Conservation (phyloP, 2,113 vertebrate species). For the Lepisosteus oculatus region DNA sequence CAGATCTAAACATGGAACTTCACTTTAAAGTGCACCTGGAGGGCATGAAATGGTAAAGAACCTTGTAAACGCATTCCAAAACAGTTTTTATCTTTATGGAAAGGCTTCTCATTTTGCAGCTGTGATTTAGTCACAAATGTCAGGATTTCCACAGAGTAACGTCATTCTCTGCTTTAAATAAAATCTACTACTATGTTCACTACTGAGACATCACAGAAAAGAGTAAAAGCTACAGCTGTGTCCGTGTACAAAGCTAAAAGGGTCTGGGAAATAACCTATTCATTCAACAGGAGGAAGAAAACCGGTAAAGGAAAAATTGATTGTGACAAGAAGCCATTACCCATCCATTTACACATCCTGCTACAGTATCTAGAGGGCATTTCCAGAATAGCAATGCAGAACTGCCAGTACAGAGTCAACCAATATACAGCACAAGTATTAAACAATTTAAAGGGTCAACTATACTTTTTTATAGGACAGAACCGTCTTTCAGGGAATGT, state of each 20-base stretch:
- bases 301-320: neutral
- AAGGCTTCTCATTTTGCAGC: neutral
- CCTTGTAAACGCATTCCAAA: too few relatives aligned
- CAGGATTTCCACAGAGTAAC: too few relatives aligned
- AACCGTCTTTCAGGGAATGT: too few relatives aligned
- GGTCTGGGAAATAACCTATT: neutral
- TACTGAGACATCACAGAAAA: too few relatives aligned
- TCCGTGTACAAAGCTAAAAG: too few relatives aligned
- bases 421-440: neutral
- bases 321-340: constrained; percentile 4
- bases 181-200: too few relatives aligned
- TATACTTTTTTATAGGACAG: neutral
- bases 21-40: too few relatives aligned
- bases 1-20: too few relatives aligned
- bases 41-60: too few relatives aligned
- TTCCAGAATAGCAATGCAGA: neutral
- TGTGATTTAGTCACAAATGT: neutral
- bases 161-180: too few relatives aligned
- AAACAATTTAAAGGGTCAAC: too few relatives aligned
- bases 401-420: neutral
- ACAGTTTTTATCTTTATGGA: neutral
- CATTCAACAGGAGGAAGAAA: neutral
- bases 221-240: too few relatives aligned
- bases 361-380: neutral
- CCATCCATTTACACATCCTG: neutral